Conservation (phyloP, 2,888 invertebrate genomes). For the Argyresthia albistria region DNA sequence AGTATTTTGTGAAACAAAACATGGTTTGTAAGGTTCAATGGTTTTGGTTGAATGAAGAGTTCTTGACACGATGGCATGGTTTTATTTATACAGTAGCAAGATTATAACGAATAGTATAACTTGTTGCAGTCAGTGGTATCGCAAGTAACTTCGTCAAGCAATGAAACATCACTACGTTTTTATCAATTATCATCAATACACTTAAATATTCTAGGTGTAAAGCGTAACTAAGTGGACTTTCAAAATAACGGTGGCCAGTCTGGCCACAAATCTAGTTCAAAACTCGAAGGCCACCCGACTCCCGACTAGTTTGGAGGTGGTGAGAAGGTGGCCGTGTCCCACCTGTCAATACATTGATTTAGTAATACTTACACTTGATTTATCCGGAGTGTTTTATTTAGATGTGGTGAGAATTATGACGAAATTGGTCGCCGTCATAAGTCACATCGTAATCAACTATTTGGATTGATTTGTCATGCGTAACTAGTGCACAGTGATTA, state of each 20-base stretch:
- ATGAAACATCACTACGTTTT: no score
- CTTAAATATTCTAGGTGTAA: no score
- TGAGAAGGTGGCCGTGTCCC: neutral
- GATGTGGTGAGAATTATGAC: neutral
- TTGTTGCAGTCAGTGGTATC: no score
- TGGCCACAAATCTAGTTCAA: no score
- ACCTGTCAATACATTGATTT: neutral
- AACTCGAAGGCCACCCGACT: no score
- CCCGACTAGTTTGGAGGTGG: neutral
- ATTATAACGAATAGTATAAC: no score
- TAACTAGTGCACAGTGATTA: no score
- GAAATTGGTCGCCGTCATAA: neutral
- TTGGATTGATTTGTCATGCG: no score
- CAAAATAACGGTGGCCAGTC: no score
- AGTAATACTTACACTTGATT: neutral
- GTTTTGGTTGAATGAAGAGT: constrained; percentile 14
- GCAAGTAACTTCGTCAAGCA: no score
- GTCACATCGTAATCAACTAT: neutral
- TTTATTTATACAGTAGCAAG: constrained; percentile 12
- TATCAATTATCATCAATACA: no score
- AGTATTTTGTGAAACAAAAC: neutral
- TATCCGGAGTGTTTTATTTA: neutral
- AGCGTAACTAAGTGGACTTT: no score
- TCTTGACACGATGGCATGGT: constrained; percentile 39
- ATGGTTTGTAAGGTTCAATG: neutral